A percentile compares a stretch with the other conserved stretches of the same genome.
Conservation (phyloP, 2,113 vertebrate species). For the Sander lucioperca region DNA sequence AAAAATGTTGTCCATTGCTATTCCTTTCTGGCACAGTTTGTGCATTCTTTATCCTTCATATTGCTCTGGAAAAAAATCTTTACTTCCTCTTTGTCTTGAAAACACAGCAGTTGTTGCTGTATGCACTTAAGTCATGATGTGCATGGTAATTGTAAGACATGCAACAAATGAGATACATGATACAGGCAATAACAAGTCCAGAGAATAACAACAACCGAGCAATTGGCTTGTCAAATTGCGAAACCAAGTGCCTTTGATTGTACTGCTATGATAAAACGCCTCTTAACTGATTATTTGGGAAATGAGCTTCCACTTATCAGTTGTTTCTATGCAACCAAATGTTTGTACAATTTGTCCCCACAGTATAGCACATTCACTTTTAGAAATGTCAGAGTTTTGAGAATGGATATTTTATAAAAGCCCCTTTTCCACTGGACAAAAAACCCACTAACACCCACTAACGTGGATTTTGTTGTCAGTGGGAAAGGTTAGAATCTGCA, state of each 20-base stretch:
- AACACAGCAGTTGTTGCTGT: background rate
- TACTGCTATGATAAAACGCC: slow-evolving; percentile 50
- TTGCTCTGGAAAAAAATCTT: slow-evolving; percentile 10
- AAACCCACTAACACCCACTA: too few relatives aligned
- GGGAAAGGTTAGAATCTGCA: too few relatives aligned
- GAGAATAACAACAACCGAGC: slow-evolving; percentile 42
- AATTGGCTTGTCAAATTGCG: slow-evolving; percentile 55
- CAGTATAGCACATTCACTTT: background rate
- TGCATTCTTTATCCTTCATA: slow-evolving; percentile 10
- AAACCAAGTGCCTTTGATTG: slow-evolving; percentile 59
- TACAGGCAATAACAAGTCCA: slow-evolving; percentile 33
- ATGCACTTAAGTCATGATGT: background rate
- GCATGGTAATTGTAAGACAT: slow-evolving; percentile 26
- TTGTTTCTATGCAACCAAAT: slow-evolving; percentile 26
- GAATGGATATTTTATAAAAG: background rate
- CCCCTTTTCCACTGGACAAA: too few relatives aligned
- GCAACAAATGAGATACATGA: slow-evolving; percentile 26
- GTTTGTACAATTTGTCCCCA: slow-evolving; percentile 1
- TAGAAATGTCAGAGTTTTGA: background rate
- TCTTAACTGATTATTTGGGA: slow-evolving; percentile 62
- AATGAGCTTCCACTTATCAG: slow-evolving; percentile 49
- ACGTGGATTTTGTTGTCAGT: too few relatives aligned
- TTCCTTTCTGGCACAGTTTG: slow-evolving; percentile 28
- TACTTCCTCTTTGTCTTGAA: slow-evolving; percentile 1
- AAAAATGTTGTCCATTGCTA: slow-evolving; percentile 34